A percentile compares a stretch with the other conserved stretches of the same genome.
Conservation (phyloP, 2,113 vertebrate genomes). For the Glaucidium brasilianum region DNA sequence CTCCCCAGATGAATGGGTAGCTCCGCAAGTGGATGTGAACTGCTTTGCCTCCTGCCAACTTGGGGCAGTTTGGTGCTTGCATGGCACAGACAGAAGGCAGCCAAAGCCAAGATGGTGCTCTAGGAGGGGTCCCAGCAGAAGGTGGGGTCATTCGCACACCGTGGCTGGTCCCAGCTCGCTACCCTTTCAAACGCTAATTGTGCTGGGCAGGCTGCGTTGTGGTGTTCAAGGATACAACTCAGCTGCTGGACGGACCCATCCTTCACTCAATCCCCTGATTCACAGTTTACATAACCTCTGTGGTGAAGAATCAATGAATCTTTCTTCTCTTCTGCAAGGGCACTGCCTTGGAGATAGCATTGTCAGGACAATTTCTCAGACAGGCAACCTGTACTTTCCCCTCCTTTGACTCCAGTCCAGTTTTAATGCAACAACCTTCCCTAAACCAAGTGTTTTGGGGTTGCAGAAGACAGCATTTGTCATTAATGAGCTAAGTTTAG, state of each 20-base stretch:
- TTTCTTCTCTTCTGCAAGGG: background rate
- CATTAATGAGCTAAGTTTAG: background rate
- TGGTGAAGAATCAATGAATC: background rate
- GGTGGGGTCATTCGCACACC: background rate
- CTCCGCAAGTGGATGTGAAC: background rate
- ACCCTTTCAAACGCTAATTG: background rate
- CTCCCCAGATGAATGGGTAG: background rate
- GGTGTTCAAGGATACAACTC: background rate
- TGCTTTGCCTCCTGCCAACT: background rate
- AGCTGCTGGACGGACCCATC: background rate
- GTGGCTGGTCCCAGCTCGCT: background rate
- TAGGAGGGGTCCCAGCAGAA: background rate
- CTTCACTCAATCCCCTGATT: background rate
- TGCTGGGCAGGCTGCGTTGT: background rate
- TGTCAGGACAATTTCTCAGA: background rate
- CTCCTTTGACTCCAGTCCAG: background rate
- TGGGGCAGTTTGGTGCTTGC: background rate
- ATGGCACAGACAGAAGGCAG: background rate
- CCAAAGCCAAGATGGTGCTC: background rate
- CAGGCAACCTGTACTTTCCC: background rate
- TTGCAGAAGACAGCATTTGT: background rate
- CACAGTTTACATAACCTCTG: background rate
- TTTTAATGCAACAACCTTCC: background rate
- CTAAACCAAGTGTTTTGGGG: background rate
- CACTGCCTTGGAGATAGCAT: background rate